Evolutionary conservation across 2,797 vertebrate species (phyloP).

Genomic region (Amniataba percoides): DNA sequence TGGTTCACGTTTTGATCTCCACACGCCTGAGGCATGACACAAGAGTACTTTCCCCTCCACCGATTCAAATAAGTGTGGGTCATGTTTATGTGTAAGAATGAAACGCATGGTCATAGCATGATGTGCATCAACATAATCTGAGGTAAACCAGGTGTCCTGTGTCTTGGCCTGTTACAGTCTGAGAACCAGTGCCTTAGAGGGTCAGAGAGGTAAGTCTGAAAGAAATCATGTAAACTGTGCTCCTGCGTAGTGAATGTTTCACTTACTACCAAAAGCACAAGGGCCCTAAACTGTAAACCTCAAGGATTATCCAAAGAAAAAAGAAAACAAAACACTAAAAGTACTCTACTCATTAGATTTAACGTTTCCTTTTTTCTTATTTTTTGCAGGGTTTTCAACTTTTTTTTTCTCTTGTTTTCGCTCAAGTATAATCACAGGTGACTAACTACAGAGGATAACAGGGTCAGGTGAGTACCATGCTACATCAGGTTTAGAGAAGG

Average conservation of each 20-base stretch:
- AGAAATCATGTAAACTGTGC: conserved; percentile 83
- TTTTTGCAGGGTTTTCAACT: conserved; percentile 81
- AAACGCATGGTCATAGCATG: conserved; percentile 63
- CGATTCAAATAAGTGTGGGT: conserved; percentile 54
- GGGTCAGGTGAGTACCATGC: conserved; percentile 88
- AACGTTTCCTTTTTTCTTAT: conserved; percentile 77
- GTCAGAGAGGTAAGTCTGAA: conserved; percentile 83
- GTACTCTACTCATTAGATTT: conserved; percentile 78
- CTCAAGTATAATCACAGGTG: conserved; percentile 83
- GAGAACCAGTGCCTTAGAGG: conserved; percentile 75
- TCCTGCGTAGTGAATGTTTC: conserved; percentile 69
- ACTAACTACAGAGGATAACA: conserved; percentile 83
- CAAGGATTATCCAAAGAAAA: conserved; percentile 71
- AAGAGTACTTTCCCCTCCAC: conserved; percentile 32
- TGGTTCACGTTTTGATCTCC: conserved; percentile 31
- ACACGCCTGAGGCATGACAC: conserved; percentile 49
- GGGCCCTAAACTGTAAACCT: conserved; percentile 83
- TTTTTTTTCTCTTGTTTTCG: conserved; percentile 83
- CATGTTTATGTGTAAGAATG: conserved; percentile 66
- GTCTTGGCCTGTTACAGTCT: conserved; percentile 75
- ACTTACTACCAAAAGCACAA: conserved; percentile 76
- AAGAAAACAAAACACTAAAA: conserved; percentile 71
- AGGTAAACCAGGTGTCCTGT: conserved; percentile 79
- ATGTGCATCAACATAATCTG: conserved; percentile 81
- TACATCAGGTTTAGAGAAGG: conserved; percentile 90